phyloP scores from a whole-genome alignment of 2,113 vertebrate species.

The Tragulus kanchil region DNA sequence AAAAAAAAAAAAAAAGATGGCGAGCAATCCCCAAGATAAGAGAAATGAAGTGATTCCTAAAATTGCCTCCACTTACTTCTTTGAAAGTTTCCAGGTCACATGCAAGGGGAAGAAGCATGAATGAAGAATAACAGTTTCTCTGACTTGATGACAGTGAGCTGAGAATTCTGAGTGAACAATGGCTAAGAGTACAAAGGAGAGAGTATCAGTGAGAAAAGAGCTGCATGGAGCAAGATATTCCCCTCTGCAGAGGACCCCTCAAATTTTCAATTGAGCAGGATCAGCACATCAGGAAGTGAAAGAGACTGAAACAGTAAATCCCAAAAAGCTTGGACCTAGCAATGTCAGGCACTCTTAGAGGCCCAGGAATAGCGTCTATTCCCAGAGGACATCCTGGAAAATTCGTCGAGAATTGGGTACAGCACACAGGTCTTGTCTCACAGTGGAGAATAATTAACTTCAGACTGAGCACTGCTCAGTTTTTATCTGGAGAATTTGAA shows the following conservation, averaged over 20 bases:
- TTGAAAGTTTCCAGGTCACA: too few relatives aligned
- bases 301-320: neutral
- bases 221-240: neutral
- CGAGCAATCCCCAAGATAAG: neutral
- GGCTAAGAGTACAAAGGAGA: neutral
- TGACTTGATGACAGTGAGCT: neutral
- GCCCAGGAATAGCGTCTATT: rapidly evolving
- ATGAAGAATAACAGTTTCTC: neutral
- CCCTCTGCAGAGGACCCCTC: neutral
- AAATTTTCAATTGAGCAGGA: neutral
- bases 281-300: neutral
- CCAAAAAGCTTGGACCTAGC: neutral
- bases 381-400: neutral
- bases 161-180: neutral
- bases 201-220: neutral
- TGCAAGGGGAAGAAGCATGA: neutral
- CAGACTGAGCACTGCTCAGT: neutral
- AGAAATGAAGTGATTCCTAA: too few relatives aligned
- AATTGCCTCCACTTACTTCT: too few relatives aligned
- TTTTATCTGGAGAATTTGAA: neutral
- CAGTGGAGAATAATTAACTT: neutral
- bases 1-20: neutral
- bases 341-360: neutral
- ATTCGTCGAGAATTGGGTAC: neutral
- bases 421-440: neutral